A percentile compares a stretch with the other conserved stretches of the same genome.
These are phyloP conservation scores for Fregetta grallaria DNA, from an alignment of 2,113 vertebrate genomes.

Conservation along the genomic window DNA sequence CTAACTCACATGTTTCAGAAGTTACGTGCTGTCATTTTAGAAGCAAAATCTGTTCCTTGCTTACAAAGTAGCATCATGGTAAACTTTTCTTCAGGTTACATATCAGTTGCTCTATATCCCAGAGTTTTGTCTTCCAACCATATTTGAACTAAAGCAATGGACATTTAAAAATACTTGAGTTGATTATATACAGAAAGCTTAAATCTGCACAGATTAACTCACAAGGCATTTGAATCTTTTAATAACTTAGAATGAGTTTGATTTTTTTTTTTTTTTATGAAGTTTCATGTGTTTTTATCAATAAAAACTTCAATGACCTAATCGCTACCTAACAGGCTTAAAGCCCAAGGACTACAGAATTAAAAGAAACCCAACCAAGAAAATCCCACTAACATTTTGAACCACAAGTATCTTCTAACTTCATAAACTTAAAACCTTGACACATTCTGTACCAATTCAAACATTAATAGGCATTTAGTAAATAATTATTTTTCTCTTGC, in stretches of 20 bases:
- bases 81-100: background rate
- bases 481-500: background rate
- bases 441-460: background rate
- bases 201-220: background rate
- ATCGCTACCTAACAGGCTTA: background rate
- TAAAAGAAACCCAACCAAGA: background rate
- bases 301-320: background rate
- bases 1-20: background rate
- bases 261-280: background rate
- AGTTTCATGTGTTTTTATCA: background rate
- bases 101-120: accelerated
- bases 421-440: background rate
- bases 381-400: background rate
- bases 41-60: background rate
- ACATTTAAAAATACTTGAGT: background rate
- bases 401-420: background rate
- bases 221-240: background rate
- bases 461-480: background rate
- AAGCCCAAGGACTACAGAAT: background rate
- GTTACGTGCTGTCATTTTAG: background rate
- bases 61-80: background rate
- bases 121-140: background rate
- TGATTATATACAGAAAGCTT: background rate
- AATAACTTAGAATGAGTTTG: background rate
- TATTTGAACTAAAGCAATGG: background rate